These are phyloP conservation scores for Empidonax traillii DNA, from an alignment of 2,113 vertebrate genomes.

Conservation along the genomic window DNA sequence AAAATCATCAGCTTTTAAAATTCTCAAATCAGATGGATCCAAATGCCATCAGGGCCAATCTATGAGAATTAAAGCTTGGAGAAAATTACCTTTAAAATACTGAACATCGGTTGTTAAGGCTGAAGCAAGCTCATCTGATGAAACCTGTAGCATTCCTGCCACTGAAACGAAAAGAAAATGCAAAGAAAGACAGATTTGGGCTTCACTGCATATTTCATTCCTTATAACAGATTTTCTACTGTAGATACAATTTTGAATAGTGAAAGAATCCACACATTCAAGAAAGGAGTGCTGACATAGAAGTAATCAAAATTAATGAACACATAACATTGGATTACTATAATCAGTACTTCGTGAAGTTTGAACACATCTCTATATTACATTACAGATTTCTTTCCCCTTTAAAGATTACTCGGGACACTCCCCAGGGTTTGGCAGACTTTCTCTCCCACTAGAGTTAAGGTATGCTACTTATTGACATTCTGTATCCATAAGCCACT, in stretches of 20 bases:
- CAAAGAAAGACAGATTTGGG: background rate
- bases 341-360: background rate
- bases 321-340: background rate
- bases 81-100: slow-evolving; percentile 88
- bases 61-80: background rate
- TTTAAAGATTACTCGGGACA: background rate
- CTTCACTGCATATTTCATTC: background rate
- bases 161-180: slow-evolving; percentile 73
- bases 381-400: background rate
- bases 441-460: background rate
- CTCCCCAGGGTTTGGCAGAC: background rate
- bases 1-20: background rate
- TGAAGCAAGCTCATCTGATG: slow-evolving; percentile 82
- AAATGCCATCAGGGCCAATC: background rate
- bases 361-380: background rate
- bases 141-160: slow-evolving; percentile 88
- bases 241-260: background rate
- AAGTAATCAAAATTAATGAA: background rate
- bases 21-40: background rate
- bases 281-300: background rate
- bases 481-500: background rate
- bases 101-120: slow-evolving; percentile 92
- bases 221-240: background rate
- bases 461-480: background rate
- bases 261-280: background rate